These are phyloP conservation scores for Halcyon senegalensis DNA, from an alignment of 2,113 vertebrate genomes.

Conservation along the genomic window DNA sequence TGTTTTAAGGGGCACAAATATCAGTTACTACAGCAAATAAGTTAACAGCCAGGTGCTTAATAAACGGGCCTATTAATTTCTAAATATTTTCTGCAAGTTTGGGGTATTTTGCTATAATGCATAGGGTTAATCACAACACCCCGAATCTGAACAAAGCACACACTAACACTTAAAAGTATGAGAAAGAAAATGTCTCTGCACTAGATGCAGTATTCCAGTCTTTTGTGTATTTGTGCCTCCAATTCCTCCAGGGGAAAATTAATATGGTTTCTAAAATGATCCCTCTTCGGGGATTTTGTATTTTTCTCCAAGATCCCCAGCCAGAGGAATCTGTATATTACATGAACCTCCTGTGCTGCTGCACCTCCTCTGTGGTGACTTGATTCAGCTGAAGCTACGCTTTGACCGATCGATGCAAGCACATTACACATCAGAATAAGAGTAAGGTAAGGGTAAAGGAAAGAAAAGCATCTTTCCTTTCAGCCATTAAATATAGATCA, in stretches of 20 bases:
- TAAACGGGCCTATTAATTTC: neutral
- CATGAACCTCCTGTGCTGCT: conserved; percentile 13
- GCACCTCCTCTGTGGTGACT: conserved; percentile 60
- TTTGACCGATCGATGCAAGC: conserved; percentile 65
- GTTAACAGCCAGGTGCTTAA: conserved; percentile 4
- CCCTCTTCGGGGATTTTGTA: neutral
- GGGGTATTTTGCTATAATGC: neutral
- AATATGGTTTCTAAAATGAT: neutral
- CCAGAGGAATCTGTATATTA: conserved; percentile 5
- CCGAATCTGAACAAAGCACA: conserved; percentile 22
- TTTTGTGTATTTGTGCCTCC: fast-evolving
- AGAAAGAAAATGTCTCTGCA: neutral
- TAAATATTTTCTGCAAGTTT: neutral
- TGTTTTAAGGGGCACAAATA: neutral
- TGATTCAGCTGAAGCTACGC: conserved; percentile 46
- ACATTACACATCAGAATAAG: conserved; percentile 58
- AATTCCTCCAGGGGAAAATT: neutral
- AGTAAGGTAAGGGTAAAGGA: conserved; percentile 44
- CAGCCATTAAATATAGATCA: conserved; percentile 77
- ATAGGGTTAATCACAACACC: neutral
- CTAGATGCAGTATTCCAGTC: neutral
- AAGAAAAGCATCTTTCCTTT: conserved; percentile 67
- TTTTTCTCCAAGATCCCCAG: neutral
- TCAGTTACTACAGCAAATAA: neutral
- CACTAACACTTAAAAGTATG: neutral